Conservation (phyloP, 2,888 invertebrate genomes). For the Carcina quercana region DNA sequence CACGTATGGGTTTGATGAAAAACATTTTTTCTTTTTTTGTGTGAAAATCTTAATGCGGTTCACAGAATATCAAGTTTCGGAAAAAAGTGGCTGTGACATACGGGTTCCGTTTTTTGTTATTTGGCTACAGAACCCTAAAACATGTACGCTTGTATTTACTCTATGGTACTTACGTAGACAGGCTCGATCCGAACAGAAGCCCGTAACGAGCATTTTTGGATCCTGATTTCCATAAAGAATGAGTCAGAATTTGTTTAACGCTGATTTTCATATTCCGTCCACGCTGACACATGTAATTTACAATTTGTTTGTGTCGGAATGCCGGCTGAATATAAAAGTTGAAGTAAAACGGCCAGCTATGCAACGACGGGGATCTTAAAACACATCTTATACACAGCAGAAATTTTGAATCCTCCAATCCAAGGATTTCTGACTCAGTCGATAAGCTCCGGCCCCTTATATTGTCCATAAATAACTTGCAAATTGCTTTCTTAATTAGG, state of each 20-base stretch:
- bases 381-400: slow-evolving; percentile 33
- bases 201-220: too few species aligned
- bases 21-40: too few species aligned
- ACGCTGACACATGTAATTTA: background rate
- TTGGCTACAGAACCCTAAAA: too few species aligned
- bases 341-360: slow-evolving; percentile 8
- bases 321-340: slow-evolving; percentile 16
- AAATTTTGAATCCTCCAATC: slow-evolving; percentile 27
- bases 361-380: slow-evolving; percentile 12
- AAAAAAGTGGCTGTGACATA: too few species aligned
- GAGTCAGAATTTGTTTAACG: background rate
- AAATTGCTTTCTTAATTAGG: slow-evolving; percentile 68
- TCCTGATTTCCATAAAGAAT: slow-evolving; percentile 8
- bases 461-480: slow-evolving; percentile 62
- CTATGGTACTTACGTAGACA: too few species aligned
- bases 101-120: too few species aligned
- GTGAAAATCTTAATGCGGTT: too few species aligned
- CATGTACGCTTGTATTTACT: too few species aligned
- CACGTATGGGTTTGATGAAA: too few species aligned
- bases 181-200: too few species aligned
- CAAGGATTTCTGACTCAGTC: slow-evolving; percentile 37
- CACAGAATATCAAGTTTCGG: too few species aligned
- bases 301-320: slow-evolving; percentile 5
- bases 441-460: slow-evolving; percentile 36
- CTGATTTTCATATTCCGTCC: slow-evolving; percentile 1